Percentiles rank a stretch among this genome's conserved stretches.
Conservation (phyloP, 2,888 invertebrate species). For the Heteropelma amictum region DNA sequence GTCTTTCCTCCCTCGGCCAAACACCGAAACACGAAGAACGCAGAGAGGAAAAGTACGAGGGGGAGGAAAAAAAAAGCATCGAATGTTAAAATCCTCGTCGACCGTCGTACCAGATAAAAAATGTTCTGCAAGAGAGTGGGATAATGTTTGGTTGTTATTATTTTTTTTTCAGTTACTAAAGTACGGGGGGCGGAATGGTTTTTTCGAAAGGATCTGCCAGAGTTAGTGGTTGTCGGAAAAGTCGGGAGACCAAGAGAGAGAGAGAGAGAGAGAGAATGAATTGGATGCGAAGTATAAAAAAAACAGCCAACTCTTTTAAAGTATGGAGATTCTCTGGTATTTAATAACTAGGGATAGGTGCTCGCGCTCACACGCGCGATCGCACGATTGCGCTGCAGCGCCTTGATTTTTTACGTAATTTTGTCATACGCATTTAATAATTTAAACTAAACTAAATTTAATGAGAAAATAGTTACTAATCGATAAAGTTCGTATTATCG, state of each 20-base stretch:
- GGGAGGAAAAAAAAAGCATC: constrained; percentile 29
- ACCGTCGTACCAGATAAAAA: neutral
- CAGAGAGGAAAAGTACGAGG: constrained; percentile 14
- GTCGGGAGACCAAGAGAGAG: no score
- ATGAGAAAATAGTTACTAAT: no score
- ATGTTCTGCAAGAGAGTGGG: constrained; percentile 31
- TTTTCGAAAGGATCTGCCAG: constrained; percentile 11
- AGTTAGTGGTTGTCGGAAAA: constrained; percentile 19
- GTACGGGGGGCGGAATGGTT: neutral
- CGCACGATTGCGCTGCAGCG: no score
- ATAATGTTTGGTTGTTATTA: neutral
- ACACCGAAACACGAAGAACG: constrained; percentile 1
- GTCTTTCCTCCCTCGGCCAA: constrained; percentile 28
- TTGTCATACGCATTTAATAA: no score
- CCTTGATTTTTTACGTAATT: no score
- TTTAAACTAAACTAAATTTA: no score
- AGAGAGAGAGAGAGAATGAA: no score
- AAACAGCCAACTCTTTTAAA: constrained; percentile 16
- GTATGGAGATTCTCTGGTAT: neutral
- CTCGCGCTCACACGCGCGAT: no score
- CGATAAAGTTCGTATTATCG: no score
- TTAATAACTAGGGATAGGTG: no score
- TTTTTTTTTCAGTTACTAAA: neutral
- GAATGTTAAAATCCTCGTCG: constrained; percentile 31
- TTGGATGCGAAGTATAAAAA: constrained; percentile 4